Base-by-base conservation (phyloP, 2,113 vertebrate genomes). In the Clupea harengus region DNA sequence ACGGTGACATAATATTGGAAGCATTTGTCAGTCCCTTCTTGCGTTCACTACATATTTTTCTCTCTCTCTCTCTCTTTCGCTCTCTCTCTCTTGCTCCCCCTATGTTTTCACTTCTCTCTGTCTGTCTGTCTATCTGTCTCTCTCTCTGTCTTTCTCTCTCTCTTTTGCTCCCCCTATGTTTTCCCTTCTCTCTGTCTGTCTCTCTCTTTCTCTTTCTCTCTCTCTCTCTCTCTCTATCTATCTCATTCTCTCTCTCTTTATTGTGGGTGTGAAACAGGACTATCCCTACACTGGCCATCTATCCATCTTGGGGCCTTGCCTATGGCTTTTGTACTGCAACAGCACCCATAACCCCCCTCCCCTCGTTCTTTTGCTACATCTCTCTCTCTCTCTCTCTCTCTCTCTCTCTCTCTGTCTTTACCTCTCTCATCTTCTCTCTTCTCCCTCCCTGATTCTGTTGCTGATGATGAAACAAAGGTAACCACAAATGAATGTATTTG, bases 11-110 rank as follows among this genome's bases (percentile, higher is more conserved):
- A 25, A 64, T 64, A n/a, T 22, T 25, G 22, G 47, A 49, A 49
- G 2, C 7, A 20, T 64, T n/a, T 9, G 22, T n/a, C 54, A 15
- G 20, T 60, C 54, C 6, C 54, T 64, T 4, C 22, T 54, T 72
- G 81, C 50, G 28, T 39, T 85, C 47, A 0, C 25, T 81, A 85
- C 87, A n/a, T 85, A 28, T 28, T 18, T 82, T 22, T 45, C 22
- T 83, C n/a, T 67, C n/a, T n/a, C n/a, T n/a, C n/a, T n/a, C n/a
- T n/a, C n/a, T n/a, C n/a, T n/a, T n/a, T n/a, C 11, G 28, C 46
- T 57, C 13, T 18, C 25, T 1, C 47, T 82, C 13, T 49, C 81
- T 44, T 82, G n/a, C 44, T 52, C 49, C 52, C 32, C 17, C 78
- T 54, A 1, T 54, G 9, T n/a, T n/a, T n/a, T n/a, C n/a, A n/a